Evolutionary conservation across 2,888 invertebrate genomes (phyloP), one percentile per base, ranked within the genome.

Genomic region (Drosophila percnosoma): DNA sequence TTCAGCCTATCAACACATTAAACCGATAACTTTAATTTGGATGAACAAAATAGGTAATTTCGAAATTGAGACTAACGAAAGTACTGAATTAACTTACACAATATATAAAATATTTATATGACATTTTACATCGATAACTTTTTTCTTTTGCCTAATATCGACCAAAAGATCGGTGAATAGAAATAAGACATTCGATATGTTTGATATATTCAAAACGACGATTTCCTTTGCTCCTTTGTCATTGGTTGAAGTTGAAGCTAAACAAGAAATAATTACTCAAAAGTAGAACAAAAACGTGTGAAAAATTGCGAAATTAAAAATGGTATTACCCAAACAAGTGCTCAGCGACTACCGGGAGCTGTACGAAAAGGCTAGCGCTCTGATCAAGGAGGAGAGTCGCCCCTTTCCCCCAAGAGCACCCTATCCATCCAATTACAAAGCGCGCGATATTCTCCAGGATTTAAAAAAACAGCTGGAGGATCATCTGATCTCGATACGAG

Each of bases 391-490:
- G 80, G 95, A 96, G 73, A 95, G 95, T 79, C 96, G 96, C 90
- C 94, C 94, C 89, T 97, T 97, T 92, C 96, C 97, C 0, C 95
- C 95, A 88, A 95, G 94, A 62, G 96, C 96, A 68, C 97, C 97
- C 0, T 97, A 95, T 90, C 93, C 95, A 31, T 97, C 97, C 0
- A 97, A 97, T 92, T 98, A 98, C 92, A 95, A 95, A 75, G 98
- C 98, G 0, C 95, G 95, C 84, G 95, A 95, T 74, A 94, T 97
- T 63, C 93, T 97, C 0, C 91, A 94, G 45, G 94, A 94, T 59
- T 74, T 91, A 48, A 90, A 89, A 48, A 84, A 78, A 8, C 76
- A 68, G 31, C 89, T 97, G 0, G 94, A 94, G 51, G 94, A 94
- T 70, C 74, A 84, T 11, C 45, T 91, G 18, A 52, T 82, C 0